Conservation (phyloP, 2,113 vertebrate species). For the Geococcyx californianus region DNA sequence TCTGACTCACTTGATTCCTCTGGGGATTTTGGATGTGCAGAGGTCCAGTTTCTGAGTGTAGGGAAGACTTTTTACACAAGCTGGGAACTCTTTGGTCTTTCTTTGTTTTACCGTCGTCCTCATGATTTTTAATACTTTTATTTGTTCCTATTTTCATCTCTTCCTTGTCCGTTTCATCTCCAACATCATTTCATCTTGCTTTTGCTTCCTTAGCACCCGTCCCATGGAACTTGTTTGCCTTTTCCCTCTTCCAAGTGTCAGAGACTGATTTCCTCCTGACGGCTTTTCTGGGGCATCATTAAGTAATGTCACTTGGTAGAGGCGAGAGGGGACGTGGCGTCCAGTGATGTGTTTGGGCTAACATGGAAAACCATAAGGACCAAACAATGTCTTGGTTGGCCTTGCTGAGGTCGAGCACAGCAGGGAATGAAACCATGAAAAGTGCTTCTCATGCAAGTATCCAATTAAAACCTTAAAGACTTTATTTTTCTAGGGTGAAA, state of each 20-base stretch:
- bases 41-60: not conserved
- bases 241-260: not conserved
- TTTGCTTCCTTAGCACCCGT: not conserved
- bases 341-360: accelerated
- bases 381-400: not conserved
- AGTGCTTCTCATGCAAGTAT: not conserved
- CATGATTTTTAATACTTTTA: not conserved
- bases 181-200: not conserved
- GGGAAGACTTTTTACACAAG: not conserved
- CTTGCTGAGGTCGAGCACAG: not conserved
- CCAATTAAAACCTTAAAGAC: not conserved
- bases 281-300: not conserved
- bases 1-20: not conserved
- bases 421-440: not conserved
- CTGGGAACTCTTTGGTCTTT: not conserved
- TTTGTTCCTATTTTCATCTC: not conserved
- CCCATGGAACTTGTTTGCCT: not conserved
- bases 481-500: not conserved
- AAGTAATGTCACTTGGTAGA: not conserved
- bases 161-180: not conserved
- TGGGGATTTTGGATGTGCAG: not conserved
- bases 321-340: not conserved
- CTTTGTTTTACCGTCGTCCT: not conserved
- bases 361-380: accelerated
- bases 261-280: not conserved